These are phyloP conservation scores for Crocuta crocuta DNA, from an alignment of 2,113 vertebrate genomes.

Conservation along the genomic window DNA sequence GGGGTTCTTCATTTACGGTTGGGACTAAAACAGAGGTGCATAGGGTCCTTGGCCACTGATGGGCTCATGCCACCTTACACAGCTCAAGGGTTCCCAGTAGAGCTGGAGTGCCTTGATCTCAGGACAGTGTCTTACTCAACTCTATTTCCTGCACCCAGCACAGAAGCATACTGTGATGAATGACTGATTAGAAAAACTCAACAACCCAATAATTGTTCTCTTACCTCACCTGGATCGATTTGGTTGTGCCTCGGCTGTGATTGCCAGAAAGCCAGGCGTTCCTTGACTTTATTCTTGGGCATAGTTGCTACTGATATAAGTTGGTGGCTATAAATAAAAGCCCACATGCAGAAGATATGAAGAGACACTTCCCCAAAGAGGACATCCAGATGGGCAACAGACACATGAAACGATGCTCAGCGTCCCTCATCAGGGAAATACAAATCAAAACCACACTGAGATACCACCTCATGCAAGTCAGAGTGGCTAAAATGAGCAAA, in stretches of 20 bases:
- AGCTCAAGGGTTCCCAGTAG: not conserved
- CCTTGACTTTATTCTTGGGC: not conserved
- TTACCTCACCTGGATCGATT: not conserved
- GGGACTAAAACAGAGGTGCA: accelerated
- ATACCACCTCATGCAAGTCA: no score
- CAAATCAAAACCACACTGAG: no score
- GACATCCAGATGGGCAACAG: no score
- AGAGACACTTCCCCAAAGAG: no score
- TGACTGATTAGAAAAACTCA: not conserved
- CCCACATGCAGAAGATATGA: not conserved
- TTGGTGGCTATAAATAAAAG: not conserved
- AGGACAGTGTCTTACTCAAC: not conserved
- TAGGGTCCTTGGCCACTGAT: not conserved
- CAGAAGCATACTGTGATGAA: not conserved
- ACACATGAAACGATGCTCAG: no score
- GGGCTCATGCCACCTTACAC: not conserved
- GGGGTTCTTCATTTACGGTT: not conserved
- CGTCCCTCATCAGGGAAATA: no score
- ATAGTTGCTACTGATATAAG: not conserved
- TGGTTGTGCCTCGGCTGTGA: not conserved
- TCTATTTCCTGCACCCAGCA: not conserved
- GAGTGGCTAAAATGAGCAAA: no score
- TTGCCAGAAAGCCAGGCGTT: not conserved
- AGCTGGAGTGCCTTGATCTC: not conserved
- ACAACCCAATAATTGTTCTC: not conserved